phyloP scores from a whole-genome alignment of 2,888 invertebrate genomes.

The Erpobdella octoculata region DNA sequence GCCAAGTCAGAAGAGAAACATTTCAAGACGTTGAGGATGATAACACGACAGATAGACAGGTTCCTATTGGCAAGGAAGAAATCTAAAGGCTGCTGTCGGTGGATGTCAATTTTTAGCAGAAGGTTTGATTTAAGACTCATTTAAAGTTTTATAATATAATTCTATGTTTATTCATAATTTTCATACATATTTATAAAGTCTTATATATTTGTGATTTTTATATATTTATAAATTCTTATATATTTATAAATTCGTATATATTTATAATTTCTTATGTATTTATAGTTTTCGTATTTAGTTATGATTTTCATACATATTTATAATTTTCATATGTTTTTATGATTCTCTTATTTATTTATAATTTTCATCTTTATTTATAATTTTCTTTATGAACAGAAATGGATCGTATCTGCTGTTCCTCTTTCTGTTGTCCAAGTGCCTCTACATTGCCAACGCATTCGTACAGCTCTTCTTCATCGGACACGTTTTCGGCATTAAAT shows the following conservation, averaged over 20 bases:
- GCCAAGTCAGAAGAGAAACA: conserved; percentile 28
- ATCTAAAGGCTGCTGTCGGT: background rate
- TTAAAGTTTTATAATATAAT: background rate
- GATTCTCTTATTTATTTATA: too few species aligned
- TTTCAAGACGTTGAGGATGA: conserved; percentile 27
- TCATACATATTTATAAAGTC: background rate
- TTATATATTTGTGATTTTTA: background rate
- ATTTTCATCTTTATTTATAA: background rate
- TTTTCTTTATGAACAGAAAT: conserved; percentile 26
- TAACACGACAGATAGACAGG: conserved; percentile 35
- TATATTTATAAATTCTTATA: background rate
- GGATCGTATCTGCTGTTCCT: conserved; percentile 45
- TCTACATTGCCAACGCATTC: conserved; percentile 44
- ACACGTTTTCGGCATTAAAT: conserved; percentile 45
- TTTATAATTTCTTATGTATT: too few species aligned
- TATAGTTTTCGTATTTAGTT: too few species aligned
- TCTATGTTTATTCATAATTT: background rate
- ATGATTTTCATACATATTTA: background rate
- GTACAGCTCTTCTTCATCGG: conserved; percentile 48
- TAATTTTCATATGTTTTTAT: too few species aligned
- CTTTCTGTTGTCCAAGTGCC: conserved; percentile 45
- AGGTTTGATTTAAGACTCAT: background rate
- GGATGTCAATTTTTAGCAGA: background rate
- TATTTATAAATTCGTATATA: too few species aligned
- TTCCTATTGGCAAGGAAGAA: conserved; percentile 27